Percentiles rank a stretch among this genome's conserved stretches.
These are phyloP conservation scores for Dynastes hyllus DNA, from an alignment of 2,888 invertebrate genomes.

Conservation along the genomic window DNA sequence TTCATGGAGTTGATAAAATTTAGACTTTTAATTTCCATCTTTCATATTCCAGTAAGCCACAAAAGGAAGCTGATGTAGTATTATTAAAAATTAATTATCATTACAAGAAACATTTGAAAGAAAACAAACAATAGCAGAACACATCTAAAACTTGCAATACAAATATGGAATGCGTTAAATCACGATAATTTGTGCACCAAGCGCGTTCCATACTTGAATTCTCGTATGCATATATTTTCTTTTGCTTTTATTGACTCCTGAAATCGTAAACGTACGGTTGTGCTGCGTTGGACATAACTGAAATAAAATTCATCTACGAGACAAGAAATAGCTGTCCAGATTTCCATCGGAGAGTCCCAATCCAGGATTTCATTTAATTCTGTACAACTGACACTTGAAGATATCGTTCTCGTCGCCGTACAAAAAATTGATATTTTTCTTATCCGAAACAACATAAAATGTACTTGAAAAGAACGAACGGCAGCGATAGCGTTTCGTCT, in stretches of 20 bases:
- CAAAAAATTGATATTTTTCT: conserved; percentile 36
- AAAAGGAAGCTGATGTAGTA: too few relatives aligned
- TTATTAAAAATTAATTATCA: too few relatives aligned
- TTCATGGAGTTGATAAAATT: too few relatives aligned
- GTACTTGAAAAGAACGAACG: conserved; percentile 21
- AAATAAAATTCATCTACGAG: conserved; percentile 15
- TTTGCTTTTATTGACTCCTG: neutral
- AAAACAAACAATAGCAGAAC: too few relatives aligned
- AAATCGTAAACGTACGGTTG: neutral
- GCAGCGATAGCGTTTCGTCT: conserved; percentile 34
- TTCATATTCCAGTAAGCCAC: too few relatives aligned
- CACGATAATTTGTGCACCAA: too few relatives aligned
- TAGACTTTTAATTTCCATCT: too few relatives aligned
- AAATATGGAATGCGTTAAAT: too few relatives aligned
- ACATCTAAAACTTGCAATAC: too few relatives aligned
- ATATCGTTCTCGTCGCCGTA: neutral
- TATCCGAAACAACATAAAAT: conserved; percentile 27
- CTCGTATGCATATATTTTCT: too few relatives aligned
- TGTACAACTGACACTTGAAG: conserved; percentile 32
- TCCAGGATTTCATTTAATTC: conserved; percentile 7
- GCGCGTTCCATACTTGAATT: too few relatives aligned
- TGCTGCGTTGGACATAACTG: neutral
- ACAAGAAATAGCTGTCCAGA: neutral
- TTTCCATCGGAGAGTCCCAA: neutral
- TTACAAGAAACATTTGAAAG: too few relatives aligned